Conservation (phyloP, 64 coral and sea anemone species). For the Anthopleura sola region DNA sequence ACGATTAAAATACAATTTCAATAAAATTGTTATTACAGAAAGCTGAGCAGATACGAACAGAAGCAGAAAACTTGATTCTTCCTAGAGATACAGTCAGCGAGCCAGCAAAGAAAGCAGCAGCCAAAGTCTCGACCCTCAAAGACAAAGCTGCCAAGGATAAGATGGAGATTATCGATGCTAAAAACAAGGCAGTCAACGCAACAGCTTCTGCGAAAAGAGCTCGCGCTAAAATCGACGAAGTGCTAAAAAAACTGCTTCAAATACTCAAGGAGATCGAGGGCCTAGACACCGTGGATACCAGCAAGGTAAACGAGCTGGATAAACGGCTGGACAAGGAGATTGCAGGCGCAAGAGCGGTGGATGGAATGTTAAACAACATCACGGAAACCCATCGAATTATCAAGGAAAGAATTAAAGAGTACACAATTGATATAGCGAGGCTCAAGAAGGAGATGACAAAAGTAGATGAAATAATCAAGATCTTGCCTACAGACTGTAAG, state of each 20-base stretch:
- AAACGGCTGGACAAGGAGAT: conserved; percentile 16
- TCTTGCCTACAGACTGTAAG: conserved; percentile 14
- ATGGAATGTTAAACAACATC: conserved; percentile 12
- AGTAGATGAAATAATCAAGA: not conserved
- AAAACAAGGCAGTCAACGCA: conserved; percentile 24
- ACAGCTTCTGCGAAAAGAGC: conserved; percentile 10
- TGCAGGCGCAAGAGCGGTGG: not conserved
- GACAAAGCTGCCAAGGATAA: not conserved
- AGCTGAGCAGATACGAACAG: conserved; percentile 36
- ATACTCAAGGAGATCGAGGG: conserved; percentile 44
- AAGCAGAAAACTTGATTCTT: conserved; percentile 38
- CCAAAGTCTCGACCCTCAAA: conserved; percentile 12
- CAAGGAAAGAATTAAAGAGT: conserved; percentile 17
- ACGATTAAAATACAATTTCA: not conserved
- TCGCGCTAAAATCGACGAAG: conserved; percentile 47
- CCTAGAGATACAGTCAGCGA: conserved; percentile 42
- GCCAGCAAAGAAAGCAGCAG: conserved; percentile 27
- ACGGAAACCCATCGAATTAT: not conserved
- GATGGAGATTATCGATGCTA: conserved; percentile 24
- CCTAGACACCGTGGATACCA: conserved; percentile 16
- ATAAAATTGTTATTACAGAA: conserved; percentile 29
- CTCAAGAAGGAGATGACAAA: conserved; percentile 3
- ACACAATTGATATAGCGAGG: conserved; percentile 27
- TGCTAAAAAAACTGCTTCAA: conserved; percentile 21
- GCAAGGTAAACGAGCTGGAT: conserved; percentile 20